Conservation (phyloP, 2,113 vertebrate species). For the Cyprinodon brontotheroides region DNA sequence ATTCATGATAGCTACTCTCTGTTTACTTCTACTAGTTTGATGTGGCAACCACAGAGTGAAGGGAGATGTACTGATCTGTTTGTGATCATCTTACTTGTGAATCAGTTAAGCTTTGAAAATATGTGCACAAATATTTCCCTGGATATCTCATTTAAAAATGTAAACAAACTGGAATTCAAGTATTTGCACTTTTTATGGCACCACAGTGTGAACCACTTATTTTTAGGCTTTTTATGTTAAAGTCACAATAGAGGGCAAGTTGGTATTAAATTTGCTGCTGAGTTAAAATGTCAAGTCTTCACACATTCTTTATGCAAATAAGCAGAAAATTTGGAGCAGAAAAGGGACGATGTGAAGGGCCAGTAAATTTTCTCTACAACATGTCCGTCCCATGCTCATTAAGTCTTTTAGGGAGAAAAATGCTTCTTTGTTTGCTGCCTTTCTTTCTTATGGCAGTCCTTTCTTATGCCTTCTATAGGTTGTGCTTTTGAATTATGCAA, state of each 20-base stretch:
- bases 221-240: neutral
- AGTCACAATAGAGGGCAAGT: neutral
- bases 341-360: slow-evolving; percentile 6
- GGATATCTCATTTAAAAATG: neutral
- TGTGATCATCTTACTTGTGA: slow-evolving; percentile 19
- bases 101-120: slow-evolving; percentile 14
- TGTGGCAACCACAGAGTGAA: slow-evolving; percentile 7
- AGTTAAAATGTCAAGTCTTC: too few relatives aligned
- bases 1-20: slow-evolving; percentile 14
- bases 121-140: neutral
- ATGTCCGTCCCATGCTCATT: slow-evolving; percentile 38
- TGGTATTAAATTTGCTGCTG: neutral
- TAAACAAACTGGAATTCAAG: neutral
- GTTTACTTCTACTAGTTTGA: slow-evolving; percentile 29
- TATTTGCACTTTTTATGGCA: neutral
- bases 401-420: slow-evolving; percentile 17
- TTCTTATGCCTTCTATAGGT: slow-evolving; percentile 14
- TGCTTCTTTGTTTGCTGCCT: slow-evolving; percentile 33
- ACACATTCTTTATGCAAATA: neutral
- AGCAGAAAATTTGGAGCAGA: slow-evolving; percentile 10
- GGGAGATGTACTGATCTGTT: slow-evolving; percentile 7
- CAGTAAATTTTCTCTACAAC: slow-evolving; percentile 28
- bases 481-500: slow-evolving; percentile 18
- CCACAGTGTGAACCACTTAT: neutral
- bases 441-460: neutral